Percentiles rank a stretch among this genome's conserved stretches.
phyloP scores from a whole-genome alignment of 2,113 vertebrate genomes.

The Fulmarus glacialis region DNA sequence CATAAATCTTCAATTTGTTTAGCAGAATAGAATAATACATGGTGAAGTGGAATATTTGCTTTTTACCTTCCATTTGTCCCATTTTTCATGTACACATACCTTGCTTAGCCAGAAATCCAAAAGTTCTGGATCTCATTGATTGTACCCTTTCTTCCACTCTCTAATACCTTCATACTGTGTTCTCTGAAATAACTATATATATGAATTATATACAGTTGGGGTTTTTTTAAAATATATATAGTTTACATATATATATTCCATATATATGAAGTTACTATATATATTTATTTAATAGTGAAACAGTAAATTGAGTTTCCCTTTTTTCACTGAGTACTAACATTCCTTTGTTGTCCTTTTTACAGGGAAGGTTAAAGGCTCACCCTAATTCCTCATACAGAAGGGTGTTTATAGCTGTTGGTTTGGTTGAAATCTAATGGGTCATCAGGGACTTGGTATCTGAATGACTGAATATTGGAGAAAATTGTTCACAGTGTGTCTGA shows the following conservation, averaged over 20 bases:
- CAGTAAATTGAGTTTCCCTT: background rate
- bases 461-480: background rate
- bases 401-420: conserved; percentile 40
- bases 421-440: conserved; percentile 29
- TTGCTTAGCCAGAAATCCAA: background rate
- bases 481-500: background rate
- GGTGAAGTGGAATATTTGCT: background rate
- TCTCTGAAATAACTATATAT: background rate
- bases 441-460: background rate
- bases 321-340: conserved; percentile 7
- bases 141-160: background rate
- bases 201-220: background rate
- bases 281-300: conserved; percentile 10
- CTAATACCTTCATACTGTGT: background rate
- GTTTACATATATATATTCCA: background rate
- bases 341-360: conserved; percentile 41
- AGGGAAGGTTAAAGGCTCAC: conserved; percentile 46
- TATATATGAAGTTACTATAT: background rate
- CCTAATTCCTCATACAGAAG: conserved; percentile 20
- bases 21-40: background rate
- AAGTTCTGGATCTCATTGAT: background rate
- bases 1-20: background rate
- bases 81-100: background rate
- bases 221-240: background rate
- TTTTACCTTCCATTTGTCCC: background rate